phyloP scores from a whole-genome alignment of 2,797 vertebrate genomes.

The Acanthis flammea region DNA sequence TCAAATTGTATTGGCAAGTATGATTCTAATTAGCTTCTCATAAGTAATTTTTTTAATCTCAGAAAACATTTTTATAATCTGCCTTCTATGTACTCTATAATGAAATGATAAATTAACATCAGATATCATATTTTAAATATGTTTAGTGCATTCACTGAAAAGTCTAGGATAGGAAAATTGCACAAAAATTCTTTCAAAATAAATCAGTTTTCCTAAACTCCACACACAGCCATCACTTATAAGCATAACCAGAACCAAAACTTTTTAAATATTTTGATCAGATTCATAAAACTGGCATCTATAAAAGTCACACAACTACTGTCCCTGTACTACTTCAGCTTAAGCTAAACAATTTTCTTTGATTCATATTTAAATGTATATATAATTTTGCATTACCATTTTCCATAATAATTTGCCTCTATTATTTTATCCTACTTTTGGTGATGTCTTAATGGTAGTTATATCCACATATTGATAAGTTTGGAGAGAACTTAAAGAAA shows the following conservation, averaged over 20 bases:
- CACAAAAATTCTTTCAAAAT: background rate
- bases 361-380: background rate
- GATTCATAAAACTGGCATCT: background rate
- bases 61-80: accelerated
- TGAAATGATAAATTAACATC: background rate
- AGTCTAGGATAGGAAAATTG: background rate
- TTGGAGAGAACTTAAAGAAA: background rate
- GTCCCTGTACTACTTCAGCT: background rate
- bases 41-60: background rate
- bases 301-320: background rate
- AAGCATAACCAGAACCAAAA: background rate
- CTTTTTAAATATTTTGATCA: background rate
- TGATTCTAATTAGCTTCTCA: background rate
- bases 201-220: background rate
- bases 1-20: background rate
- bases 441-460: background rate
- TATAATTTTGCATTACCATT: background rate
- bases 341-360: background rate
- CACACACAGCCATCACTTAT: accelerated
- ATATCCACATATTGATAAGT: background rate
- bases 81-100: background rate
- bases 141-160: background rate
- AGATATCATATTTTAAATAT: background rate
- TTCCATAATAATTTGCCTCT: background rate
- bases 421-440: background rate